A percentile compares a stretch with the other conserved stretches of the same genome.
Conservation (phyloP, 1,140 invertebrate species). For the Sinella curviseta region DNA sequence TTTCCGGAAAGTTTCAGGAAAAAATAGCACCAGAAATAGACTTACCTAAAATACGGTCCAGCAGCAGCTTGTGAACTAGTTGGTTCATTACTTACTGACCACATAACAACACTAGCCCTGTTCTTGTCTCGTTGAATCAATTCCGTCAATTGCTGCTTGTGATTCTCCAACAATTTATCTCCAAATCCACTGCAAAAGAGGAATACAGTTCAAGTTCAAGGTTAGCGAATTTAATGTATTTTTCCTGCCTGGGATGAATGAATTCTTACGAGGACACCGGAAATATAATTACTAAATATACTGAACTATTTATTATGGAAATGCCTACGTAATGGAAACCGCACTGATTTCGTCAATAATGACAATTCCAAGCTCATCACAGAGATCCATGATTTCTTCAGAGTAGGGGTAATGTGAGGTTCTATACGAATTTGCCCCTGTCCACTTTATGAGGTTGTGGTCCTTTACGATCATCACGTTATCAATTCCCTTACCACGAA, state of each 20-base stretch:
- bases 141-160: conserved; percentile 79
- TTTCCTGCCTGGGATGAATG: conserved; percentile 1
- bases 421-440: conserved; percentile 70
- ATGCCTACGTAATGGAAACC: conserved; percentile 59
- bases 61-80: conserved; percentile 66
- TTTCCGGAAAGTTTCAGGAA: neutral
- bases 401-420: conserved; percentile 99
- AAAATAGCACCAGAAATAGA: neutral
- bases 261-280: no score
- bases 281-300: no score
- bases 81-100: conserved; percentile 95
- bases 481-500: conserved; percentile 64
- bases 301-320: no score
- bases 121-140: conserved; percentile 89
- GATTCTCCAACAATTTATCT: conserved; percentile 69
- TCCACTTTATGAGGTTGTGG: conserved; percentile 68
- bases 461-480: conserved; percentile 63
- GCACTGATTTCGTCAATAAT: conserved; percentile 68
- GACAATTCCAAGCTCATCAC: conserved; percentile 65
- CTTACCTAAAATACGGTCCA: conserved; percentile 81
- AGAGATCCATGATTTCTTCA: conserved; percentile 77
- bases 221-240: neutral
- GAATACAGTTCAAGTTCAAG: conserved; percentile 51
- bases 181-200: conserved; percentile 39
- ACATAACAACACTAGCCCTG: conserved; percentile 88